Conservation (phyloP, 2,888 invertebrate species). For the Cheilosia pagana region DNA sequence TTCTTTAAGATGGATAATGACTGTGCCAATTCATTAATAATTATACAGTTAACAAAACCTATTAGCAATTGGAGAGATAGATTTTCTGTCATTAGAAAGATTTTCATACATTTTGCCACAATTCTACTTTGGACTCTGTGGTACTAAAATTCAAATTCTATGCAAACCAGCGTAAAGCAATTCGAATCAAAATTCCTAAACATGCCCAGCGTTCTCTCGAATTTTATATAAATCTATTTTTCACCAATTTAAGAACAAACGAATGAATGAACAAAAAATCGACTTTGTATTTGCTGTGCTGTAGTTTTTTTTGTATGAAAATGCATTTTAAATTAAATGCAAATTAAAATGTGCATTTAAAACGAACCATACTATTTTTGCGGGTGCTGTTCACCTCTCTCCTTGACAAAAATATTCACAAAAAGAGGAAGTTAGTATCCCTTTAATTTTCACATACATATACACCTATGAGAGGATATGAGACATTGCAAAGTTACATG, state of each 20-base stretch:
- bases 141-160: too few species aligned
- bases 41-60: too few species aligned
- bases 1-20: too few species aligned
- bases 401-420: slow-evolving; percentile 14
- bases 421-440: not conserved
- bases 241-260: not conserved
- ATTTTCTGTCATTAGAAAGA: too few species aligned
- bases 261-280: slow-evolving; percentile 41
- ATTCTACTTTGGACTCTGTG: too few species aligned
- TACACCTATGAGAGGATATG: not conserved
- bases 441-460: not conserved
- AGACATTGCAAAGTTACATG: not conserved
- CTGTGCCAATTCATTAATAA: too few species aligned
- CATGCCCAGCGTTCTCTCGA: not conserved
- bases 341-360: slow-evolving; percentile 45
- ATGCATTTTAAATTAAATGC: slow-evolving; percentile 35
- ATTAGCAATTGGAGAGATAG: too few species aligned
- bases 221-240: not conserved
- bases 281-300: slow-evolving; percentile 19
- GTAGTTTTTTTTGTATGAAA: slow-evolving; percentile 25
- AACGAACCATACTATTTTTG: too few species aligned
- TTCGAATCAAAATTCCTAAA: too few species aligned
- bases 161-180: too few species aligned
- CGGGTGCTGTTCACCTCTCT: not conserved
- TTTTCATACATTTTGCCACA: too few species aligned